Conservation (phyloP, 2,113 vertebrate genomes). For the zebrafish (Danio rerio) region GRCz12tu NC_133195.1:54279501-54280000, state of each 20-base stretch:
- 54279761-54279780: not conserved
- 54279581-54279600: no score
- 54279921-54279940: not conserved
- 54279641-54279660: not conserved
- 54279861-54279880: slow-evolving; percentile 70
- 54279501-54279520: no score
- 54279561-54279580: no score
- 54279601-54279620: no score
- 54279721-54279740: not conserved
- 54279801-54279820: slow-evolving; percentile 36
- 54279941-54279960: not conserved
- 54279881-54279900: slow-evolving; percentile 31
- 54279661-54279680: not conserved
- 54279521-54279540: no score
- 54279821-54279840: slow-evolving; percentile 76
- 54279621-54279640: no score
- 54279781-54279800: not conserved
- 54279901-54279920: slow-evolving; percentile 40
- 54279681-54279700: not conserved
- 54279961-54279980: no score
- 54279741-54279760: not conserved
- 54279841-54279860: slow-evolving; percentile 64
- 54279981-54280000: no score
- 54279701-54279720: not conserved
- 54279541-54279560: no score